Evolutionary conservation across 2,113 vertebrate genomes (phyloP).

Genomic region (Nestor notabilis): DNA sequence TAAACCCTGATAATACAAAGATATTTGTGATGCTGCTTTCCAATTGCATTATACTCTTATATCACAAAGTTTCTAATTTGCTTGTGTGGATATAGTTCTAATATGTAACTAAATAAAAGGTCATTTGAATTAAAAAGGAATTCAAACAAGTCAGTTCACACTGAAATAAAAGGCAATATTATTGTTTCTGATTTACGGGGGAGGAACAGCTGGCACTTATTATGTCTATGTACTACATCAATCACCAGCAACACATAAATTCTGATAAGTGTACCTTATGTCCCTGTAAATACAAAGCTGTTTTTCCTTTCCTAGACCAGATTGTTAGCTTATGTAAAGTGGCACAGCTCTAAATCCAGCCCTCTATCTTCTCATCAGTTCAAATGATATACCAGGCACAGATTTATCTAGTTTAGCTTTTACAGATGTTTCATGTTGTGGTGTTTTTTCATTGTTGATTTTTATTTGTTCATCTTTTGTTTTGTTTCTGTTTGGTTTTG

Average conservation of each 20-base stretch:
- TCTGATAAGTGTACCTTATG: constrained; percentile 42
- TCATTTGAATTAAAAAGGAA: background rate
- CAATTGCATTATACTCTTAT: background rate
- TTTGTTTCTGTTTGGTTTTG: background rate
- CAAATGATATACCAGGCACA: background rate
- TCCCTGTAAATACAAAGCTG: constrained; percentile 27
- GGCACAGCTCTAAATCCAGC: background rate
- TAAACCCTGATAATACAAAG: background rate
- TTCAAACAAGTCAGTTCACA: background rate
- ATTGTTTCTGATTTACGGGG: constrained; percentile 22
- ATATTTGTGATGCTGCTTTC: background rate
- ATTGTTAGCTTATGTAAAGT: constrained; percentile 16
- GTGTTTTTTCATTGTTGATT: background rate
- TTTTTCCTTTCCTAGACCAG: background rate
- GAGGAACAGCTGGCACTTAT: constrained; percentile 46
- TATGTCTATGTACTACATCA: constrained; percentile 38
- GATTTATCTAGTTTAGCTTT: background rate
- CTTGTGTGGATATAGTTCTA: background rate
- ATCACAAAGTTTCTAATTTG: background rate
- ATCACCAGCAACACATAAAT: constrained; percentile 41
- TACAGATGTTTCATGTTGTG: background rate
- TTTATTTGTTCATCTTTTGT: background rate
- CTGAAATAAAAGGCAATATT: constrained; percentile 22
- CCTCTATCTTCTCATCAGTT: background rate
- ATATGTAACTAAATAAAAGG: background rate